phyloP scores from a whole-genome alignment of 2,113 vertebrate genomes.

The Marmota flaviventris region DNA sequence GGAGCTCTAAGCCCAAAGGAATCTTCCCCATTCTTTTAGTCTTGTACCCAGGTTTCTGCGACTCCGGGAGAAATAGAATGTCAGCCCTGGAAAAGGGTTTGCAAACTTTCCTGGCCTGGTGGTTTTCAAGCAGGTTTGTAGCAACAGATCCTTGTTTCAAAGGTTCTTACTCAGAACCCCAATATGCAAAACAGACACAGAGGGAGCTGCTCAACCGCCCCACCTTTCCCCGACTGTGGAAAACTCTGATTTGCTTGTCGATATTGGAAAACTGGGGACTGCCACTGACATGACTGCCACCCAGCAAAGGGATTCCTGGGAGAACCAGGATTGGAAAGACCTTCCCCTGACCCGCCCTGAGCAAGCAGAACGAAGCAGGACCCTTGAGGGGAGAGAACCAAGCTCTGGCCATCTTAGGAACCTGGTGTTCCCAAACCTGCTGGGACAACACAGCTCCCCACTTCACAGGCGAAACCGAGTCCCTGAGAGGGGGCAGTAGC shows the following conservation, averaged over 20 bases:
- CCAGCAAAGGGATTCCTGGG: neutral
- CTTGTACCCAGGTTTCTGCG: neutral
- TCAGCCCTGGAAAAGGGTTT: neutral
- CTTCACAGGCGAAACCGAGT: conserved; percentile 27
- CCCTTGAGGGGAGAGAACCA: accelerated
- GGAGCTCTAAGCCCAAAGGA: neutral
- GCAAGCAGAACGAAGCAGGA: neutral
- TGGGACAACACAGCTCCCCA: neutral
- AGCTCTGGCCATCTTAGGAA: neutral
- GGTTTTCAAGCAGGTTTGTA: conserved; percentile 18
- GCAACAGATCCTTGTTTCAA: conserved; percentile 14
- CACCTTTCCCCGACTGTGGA: neutral
- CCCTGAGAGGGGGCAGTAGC: neutral
- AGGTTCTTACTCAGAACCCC: conserved; percentile 2
- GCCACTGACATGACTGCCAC: neutral
- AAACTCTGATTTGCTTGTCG: neutral
- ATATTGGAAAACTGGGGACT: neutral
- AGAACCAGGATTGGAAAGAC: neutral
- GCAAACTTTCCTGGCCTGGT: neutral
- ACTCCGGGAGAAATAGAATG: neutral
- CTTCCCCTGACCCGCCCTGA: neutral
- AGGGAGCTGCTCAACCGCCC: accelerated
- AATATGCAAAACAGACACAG: neutral
- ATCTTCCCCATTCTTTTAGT: neutral
- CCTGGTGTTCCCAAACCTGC: neutral